A percentile compares a stretch with the other conserved stretches of the same genome.
These are phyloP conservation scores for Deilephila elpenor DNA, from an alignment of 2,888 invertebrate genomes.

Conservation along the genomic window DNA sequence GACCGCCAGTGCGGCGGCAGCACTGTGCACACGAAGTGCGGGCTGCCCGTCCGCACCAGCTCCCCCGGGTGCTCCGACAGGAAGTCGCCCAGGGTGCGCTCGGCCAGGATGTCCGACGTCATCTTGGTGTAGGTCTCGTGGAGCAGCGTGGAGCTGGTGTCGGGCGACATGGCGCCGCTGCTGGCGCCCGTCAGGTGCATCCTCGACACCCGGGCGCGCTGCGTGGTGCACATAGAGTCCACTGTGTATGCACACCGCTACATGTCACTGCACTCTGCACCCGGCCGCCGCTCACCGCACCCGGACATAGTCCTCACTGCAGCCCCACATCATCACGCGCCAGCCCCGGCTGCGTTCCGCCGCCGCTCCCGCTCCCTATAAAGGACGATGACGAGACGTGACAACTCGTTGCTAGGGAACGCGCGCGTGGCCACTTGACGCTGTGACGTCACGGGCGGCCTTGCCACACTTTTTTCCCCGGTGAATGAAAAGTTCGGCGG, in stretches of 20 bases:
- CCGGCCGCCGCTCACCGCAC: constrained; percentile 57
- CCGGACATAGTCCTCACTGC: constrained; percentile 55
- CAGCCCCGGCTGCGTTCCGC: constrained; percentile 29
- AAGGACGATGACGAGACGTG: constrained; percentile 54
- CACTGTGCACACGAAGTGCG: constrained; percentile 97
- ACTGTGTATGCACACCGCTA: constrained; percentile 58
- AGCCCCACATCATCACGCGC: constrained; percentile 54
- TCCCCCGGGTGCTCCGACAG: constrained; percentile 96
- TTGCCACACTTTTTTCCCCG: constrained; percentile 85
- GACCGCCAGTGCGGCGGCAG: constrained; percentile 98
- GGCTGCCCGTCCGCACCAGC: constrained; percentile 95
- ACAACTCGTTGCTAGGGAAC: constrained; percentile 81
- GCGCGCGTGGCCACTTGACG: constrained; percentile 80
- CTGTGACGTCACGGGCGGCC: constrained; percentile 83
- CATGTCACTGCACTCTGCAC: constrained; percentile 68
- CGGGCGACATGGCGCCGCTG: constrained; percentile 87
- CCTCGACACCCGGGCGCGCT: constrained; percentile 80
- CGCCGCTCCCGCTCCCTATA: constrained; percentile 38
- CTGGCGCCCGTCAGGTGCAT: constrained; percentile 82
- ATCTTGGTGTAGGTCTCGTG: constrained; percentile 94
- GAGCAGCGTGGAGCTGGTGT: constrained; percentile 88
- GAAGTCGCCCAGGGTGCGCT: constrained; percentile 93
- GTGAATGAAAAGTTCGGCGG: constrained; percentile 87
- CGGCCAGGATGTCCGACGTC: constrained; percentile 95
- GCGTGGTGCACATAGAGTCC: constrained; percentile 81